Percentiles rank a stretch among this genome's conserved stretches.
Evolutionary conservation across 1,140 invertebrate genomes (phyloP).

Genomic region (Calephelis virginiensis): DNA sequence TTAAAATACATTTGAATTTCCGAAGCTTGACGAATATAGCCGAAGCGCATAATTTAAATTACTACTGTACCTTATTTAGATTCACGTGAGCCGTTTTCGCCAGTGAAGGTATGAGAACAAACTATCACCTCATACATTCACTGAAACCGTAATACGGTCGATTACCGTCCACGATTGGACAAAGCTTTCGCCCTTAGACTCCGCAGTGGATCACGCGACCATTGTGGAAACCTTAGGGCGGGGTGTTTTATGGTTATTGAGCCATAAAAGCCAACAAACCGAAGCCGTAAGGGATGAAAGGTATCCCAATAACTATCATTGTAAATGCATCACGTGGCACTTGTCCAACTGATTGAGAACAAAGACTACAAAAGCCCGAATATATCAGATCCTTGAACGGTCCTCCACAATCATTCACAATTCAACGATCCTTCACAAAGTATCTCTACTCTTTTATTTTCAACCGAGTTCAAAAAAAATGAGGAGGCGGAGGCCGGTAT

Average conservation of each 20-base stretch:
- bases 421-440: too few relatives aligned
- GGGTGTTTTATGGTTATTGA: not conserved
- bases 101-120: too few relatives aligned
- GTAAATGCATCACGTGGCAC: not conserved
- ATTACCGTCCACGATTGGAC: not conserved
- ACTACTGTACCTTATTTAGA: too few relatives aligned
- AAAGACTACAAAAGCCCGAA: not conserved
- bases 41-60: too few relatives aligned
- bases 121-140: not conserved
- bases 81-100: too few relatives aligned
- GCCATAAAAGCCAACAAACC: conserved; percentile 6
- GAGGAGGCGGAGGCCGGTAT: too few relatives aligned
- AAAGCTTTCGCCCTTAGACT: not conserved
- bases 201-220: not conserved
- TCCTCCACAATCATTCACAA: too few relatives aligned
- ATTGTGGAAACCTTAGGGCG: not conserved
- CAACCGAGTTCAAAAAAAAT: too few relatives aligned
- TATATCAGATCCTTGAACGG: too few relatives aligned
- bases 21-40: too few relatives aligned
- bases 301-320: not conserved
- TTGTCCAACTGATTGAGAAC: not conserved
- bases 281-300: not conserved
- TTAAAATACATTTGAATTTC: too few relatives aligned
- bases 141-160: not conserved
- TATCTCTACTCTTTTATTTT: too few relatives aligned